phyloP scores from a whole-genome alignment of 2,113 vertebrate genomes.

The Gallinago undulata region DNA sequence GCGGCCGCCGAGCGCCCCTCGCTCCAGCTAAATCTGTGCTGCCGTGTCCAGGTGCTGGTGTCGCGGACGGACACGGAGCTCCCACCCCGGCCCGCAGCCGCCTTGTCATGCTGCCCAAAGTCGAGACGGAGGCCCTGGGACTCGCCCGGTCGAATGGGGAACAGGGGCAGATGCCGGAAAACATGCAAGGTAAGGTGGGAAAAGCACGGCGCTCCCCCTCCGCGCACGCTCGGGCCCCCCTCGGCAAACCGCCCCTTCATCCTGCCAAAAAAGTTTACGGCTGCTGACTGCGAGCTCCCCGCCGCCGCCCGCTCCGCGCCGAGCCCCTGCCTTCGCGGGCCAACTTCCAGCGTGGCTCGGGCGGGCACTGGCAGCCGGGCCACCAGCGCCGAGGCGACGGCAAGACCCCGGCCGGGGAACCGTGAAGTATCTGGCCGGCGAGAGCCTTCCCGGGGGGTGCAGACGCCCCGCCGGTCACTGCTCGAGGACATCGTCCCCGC shows the following conservation, averaged over 20 bases:
- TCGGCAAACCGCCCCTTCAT: background rate
- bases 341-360: background rate
- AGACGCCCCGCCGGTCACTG: background rate
- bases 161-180: conserved; percentile 93
- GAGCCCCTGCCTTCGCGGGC: background rate
- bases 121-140: conserved; percentile 93
- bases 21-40: conserved; percentile 63
- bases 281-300: background rate
- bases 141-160: conserved; percentile 94
- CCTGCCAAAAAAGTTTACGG: conserved; percentile 15
- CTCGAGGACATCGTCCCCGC: background rate
- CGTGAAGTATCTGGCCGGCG: background rate
- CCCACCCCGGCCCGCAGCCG: conserved; percentile 79
- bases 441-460: background rate
- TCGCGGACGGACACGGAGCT: conserved; percentile 78
- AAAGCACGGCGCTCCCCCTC: background rate
- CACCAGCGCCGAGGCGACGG: background rate
- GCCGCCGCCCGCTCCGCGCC: background rate
- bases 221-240: background rate
- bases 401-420: background rate
- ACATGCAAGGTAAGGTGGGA: conserved; percentile 92
- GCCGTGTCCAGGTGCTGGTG: conserved; percentile 82
- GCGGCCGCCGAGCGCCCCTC: background rate
- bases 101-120: conserved; percentile 97
- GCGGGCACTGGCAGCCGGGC: background rate